These are phyloP conservation scores for Adrianichthys oophorus DNA, from an alignment of 2,797 vertebrate species.

Conservation along the genomic window DNA sequence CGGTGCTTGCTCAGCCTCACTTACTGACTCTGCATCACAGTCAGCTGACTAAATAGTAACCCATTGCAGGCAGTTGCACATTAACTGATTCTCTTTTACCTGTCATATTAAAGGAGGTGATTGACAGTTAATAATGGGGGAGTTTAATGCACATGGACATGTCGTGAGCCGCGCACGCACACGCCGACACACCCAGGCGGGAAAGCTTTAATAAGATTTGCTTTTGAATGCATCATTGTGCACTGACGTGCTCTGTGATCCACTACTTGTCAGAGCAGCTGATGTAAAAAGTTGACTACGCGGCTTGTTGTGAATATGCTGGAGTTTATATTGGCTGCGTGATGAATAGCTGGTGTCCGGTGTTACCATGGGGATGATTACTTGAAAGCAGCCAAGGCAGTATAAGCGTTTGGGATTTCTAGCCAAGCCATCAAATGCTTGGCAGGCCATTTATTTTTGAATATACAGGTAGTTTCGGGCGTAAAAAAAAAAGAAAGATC, in stretches of 20 bases:
- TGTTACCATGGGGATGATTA: constrained; percentile 81
- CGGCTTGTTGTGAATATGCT: constrained; percentile 66
- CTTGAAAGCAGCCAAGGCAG: constrained; percentile 72
- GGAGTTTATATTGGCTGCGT: constrained; percentile 69
- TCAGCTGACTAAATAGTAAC: constrained; percentile 21
- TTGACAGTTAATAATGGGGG: constrained; percentile 56
- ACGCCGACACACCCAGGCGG: constrained; percentile 23
- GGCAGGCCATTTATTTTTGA: constrained; percentile 76
- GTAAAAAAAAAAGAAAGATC: constrained; percentile 59
- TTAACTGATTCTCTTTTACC: constrained; percentile 45
- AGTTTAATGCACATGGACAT: constrained; percentile 32
- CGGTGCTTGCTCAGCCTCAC: constrained; percentile 44
- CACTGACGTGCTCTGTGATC: constrained; percentile 47
- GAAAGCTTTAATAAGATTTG: constrained; percentile 44
- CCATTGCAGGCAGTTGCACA: constrained; percentile 33
- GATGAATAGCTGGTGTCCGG: constrained; percentile 79
- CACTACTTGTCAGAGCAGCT: constrained; percentile 51
- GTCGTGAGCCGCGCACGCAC: neutral
- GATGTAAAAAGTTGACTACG: constrained; percentile 60
- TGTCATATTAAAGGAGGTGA: constrained; percentile 54
- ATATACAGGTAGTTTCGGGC: constrained; percentile 72
- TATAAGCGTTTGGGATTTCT: constrained; percentile 75
- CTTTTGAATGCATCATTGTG: constrained; percentile 49
- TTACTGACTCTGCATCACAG: neutral
- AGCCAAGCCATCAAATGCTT: constrained; percentile 72